These are phyloP conservation scores for Labeo calbasu DNA, from an alignment of 2,797 vertebrate genomes.

Conservation along the genomic window DNA sequence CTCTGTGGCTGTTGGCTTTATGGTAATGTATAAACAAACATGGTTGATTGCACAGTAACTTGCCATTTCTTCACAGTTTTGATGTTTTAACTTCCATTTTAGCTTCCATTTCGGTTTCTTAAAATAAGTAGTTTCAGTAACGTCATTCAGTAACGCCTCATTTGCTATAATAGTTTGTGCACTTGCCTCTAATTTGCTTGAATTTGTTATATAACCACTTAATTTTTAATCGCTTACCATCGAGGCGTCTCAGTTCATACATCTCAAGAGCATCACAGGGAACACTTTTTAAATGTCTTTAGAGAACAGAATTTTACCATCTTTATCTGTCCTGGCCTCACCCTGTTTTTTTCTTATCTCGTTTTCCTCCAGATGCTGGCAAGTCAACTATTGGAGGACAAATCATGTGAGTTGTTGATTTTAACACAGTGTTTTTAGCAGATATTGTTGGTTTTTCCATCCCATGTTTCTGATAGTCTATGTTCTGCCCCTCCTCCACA, in stretches of 20 bases:
- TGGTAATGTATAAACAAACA: not conserved
- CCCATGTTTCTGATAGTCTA: not conserved
- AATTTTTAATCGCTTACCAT: not conserved
- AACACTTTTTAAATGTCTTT: not conserved
- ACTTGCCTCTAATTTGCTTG: not conserved
- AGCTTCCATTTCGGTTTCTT: not conserved
- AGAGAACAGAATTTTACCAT: not conserved
- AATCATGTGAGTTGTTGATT: constrained; percentile 90
- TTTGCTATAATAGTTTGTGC: not conserved
- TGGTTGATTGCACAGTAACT: not conserved
- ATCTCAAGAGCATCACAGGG: not conserved
- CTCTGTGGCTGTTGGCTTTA: not conserved
- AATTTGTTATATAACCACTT: constrained; percentile 5
- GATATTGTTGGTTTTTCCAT: not conserved
- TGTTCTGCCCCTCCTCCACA: constrained; percentile 60
- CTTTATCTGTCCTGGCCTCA: constrained; percentile 26
- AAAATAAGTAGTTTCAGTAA: not conserved
- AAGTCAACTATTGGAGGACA: constrained; percentile 99
- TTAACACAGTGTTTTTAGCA: not conserved
- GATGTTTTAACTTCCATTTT: not conserved
- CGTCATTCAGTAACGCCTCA: not conserved
- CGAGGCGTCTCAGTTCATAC: not conserved
- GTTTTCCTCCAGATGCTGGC: constrained; percentile 85
- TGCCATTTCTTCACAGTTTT: not conserved
- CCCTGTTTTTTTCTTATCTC: constrained; percentile 31